A percentile compares a stretch with the other conserved stretches of the same genome.
These are phyloP conservation scores for Aphelocoma californica DNA, from an alignment of 2,797 vertebrate genomes.

Conservation along the genomic window DNA sequence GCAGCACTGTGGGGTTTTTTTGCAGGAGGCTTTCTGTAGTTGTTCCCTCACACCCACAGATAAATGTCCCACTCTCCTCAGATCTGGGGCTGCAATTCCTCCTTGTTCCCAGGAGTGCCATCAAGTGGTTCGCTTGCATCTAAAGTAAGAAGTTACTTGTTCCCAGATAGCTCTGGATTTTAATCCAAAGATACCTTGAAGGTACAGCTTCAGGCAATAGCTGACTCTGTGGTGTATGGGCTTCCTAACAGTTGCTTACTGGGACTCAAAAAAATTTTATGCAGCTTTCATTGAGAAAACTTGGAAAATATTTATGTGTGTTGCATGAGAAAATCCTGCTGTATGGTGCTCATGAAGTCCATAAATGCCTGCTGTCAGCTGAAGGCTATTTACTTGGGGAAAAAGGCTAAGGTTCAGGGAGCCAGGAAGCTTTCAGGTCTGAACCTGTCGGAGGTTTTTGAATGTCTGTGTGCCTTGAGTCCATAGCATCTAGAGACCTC, in stretches of 20 bases:
- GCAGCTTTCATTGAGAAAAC: not conserved
- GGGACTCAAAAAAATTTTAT: not conserved
- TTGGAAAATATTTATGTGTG: not conserved
- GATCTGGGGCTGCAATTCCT: not conserved
- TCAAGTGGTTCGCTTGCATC: not conserved
- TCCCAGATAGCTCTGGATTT: not conserved
- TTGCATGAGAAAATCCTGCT: not conserved
- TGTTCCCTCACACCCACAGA: not conserved
- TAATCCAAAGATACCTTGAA: not conserved
- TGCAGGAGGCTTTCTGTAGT: not conserved
- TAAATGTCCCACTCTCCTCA: not conserved
- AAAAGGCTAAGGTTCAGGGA: not conserved
- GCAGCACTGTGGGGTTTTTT: not conserved
- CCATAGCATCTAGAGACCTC: not conserved
- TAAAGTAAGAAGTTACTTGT: not conserved
- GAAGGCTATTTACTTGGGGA: not conserved
- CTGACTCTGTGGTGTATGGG: not conserved
- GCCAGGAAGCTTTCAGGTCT: not conserved
- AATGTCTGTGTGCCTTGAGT: not conserved
- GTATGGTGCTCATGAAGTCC: not conserved
- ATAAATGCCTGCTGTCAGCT: accelerated
- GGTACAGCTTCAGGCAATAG: not conserved
- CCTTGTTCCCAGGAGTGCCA: not conserved
- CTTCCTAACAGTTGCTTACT: not conserved
- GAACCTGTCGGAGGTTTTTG: not conserved